Evolutionary conservation across 1,140 invertebrate genomes (phyloP).

Genomic region (Araneus ventricosus): DNA sequence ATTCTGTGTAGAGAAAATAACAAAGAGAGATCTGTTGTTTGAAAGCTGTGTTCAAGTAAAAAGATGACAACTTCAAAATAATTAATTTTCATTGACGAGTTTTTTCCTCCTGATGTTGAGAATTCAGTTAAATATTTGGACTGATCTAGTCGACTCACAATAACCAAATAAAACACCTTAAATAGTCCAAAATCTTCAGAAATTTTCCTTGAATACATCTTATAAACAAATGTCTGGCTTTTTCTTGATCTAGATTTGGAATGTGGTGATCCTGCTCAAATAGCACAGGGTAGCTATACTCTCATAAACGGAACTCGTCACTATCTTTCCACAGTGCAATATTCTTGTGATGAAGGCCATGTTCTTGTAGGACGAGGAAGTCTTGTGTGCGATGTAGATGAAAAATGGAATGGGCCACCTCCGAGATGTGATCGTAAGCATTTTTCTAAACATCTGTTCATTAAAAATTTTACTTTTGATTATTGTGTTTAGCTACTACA

Average conservation of each 20-base stretch:
- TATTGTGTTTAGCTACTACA: neutral
- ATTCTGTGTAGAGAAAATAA: too few species aligned
- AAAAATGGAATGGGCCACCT: constrained; percentile 95
- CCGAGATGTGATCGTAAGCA: constrained; percentile 89
- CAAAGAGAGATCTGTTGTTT: too few species aligned
- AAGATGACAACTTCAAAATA: too few species aligned
- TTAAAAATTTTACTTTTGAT: neutral
- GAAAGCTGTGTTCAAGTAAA: too few species aligned
- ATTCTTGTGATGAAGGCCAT: constrained; percentile 90
- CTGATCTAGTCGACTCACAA: too few species aligned
- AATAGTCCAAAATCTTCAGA: too few species aligned
- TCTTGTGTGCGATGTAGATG: constrained; percentile 94
- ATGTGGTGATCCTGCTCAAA: constrained; percentile 92
- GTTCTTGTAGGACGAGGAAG: constrained; percentile 90
- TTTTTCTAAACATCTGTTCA: neutral
- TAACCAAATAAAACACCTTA: too few species aligned
- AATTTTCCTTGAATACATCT: neutral
- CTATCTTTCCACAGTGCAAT: constrained; percentile 91
- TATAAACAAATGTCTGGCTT: neutral
- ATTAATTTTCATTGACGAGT: too few species aligned
- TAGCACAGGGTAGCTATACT: constrained; percentile 89
- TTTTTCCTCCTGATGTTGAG: too few species aligned
- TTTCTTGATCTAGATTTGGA: constrained; percentile 86
- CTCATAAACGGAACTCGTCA: constrained; percentile 91
- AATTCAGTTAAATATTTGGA: too few species aligned